Evolutionary conservation across 2,888 invertebrate species (phyloP).

Genomic region (Metalampra italica): DNA sequence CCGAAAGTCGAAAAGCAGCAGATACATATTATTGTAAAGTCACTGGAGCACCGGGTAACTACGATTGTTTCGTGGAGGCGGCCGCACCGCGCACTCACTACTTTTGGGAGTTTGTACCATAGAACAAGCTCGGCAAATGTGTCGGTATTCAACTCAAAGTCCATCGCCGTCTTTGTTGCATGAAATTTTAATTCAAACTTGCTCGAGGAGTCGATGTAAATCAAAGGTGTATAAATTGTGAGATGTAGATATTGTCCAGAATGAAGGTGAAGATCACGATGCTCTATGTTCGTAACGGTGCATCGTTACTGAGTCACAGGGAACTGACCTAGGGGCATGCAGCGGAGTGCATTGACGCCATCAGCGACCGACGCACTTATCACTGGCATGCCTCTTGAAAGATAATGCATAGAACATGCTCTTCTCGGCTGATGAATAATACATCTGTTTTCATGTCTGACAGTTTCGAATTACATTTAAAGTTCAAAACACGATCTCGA

Average conservation of each 20-base stretch:
- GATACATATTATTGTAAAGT: slow-evolving; percentile 61
- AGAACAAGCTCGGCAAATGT: slow-evolving; percentile 9
- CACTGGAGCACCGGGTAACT: slow-evolving; percentile 66
- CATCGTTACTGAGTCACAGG: slow-evolving; percentile 71
- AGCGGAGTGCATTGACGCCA: slow-evolving; percentile 74
- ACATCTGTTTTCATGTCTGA: slow-evolving; percentile 61
- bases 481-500: slow-evolving; percentile 47
- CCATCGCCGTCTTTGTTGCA: slow-evolving; percentile 25
- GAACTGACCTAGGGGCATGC: slow-evolving; percentile 77
- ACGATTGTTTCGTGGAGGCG: slow-evolving; percentile 55
- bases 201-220: slow-evolving; percentile 15
- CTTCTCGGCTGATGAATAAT: slow-evolving; percentile 65
- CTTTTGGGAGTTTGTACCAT: slow-evolving; percentile 31
- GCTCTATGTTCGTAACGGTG: slow-evolving; percentile 69
- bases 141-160: slow-evolving; percentile 8
- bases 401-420: slow-evolving; percentile 69
- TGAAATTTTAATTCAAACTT: too few relatives aligned
- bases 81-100: slow-evolving; percentile 37
- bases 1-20: slow-evolving; percentile 61
- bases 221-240: background rate
- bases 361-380: slow-evolving; percentile 62
- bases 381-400: slow-evolving; percentile 68
- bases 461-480: slow-evolving; percentile 46
- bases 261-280: slow-evolving; percentile 55
- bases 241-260: slow-evolving; percentile 12